Evolutionary conservation across 2,888 invertebrate genomes (phyloP).

Genomic region (Heteromyza rotundicornis): DNA sequence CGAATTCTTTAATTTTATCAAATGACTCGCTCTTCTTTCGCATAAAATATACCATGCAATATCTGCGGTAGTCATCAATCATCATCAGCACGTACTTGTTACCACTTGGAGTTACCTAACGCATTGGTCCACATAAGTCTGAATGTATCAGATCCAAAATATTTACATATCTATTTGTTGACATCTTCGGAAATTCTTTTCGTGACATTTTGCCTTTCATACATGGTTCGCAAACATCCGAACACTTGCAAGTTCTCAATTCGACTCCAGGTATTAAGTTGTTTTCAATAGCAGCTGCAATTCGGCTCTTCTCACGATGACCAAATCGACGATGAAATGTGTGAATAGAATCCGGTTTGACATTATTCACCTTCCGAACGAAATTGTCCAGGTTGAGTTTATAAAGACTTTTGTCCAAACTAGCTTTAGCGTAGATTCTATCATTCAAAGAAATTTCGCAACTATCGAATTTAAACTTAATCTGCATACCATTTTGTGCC

Average conservation of each 20-base stretch:
- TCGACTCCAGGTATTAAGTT: slow-evolving; percentile 5
- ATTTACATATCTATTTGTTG: slow-evolving; percentile 3
- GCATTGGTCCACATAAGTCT: slow-evolving; percentile 19
- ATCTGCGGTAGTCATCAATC: slow-evolving; percentile 24
- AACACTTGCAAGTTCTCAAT: not conserved
- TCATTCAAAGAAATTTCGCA: no score
- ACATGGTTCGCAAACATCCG: slow-evolving; percentile 11
- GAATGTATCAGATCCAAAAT: slow-evolving; percentile 18
- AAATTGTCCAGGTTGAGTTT: no score
- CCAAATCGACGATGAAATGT: slow-evolving; percentile 14
- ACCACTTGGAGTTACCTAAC: not conserved
- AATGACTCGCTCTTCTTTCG: slow-evolving; percentile 11
- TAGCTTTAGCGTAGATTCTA: no score
- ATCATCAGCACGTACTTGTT: slow-evolving; percentile 10
- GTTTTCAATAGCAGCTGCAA: not conserved
- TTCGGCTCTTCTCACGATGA: not conserved
- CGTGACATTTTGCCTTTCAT: slow-evolving; percentile 17
- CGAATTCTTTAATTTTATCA: slow-evolving; percentile 20
- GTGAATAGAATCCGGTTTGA: not conserved
- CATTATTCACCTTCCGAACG: no score
- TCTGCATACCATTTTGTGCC: no score
- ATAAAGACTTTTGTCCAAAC: no score
- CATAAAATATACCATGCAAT: slow-evolving; percentile 21
- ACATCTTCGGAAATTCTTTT: slow-evolving; percentile 17
- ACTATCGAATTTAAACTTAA: no score